A percentile compares a stretch with the other conserved stretches of the same genome.
These are phyloP conservation scores for Pelecanoides urinatrix DNA, from an alignment of 2,113 vertebrate genomes.

Conservation along the genomic window DNA sequence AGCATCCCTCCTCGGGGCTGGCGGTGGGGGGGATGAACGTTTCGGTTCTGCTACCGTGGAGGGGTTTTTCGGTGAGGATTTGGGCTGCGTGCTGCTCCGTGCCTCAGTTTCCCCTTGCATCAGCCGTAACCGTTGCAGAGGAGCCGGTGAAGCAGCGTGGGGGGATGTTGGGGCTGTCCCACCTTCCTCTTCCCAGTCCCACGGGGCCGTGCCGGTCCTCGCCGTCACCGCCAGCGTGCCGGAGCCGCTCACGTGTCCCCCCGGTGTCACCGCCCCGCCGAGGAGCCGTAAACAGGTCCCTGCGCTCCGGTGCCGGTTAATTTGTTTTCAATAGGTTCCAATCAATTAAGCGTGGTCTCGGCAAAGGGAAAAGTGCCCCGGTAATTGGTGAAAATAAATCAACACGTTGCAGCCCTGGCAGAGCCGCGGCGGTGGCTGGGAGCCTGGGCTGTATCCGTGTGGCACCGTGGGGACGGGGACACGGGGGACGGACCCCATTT, in stretches of 20 bases:
- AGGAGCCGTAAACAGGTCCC: constrained; percentile 69
- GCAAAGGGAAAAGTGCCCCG: constrained; percentile 65
- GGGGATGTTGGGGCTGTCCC: neutral
- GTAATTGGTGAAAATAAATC: constrained; percentile 85
- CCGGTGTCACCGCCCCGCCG: neutral
- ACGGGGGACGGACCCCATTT: rapidly evolving
- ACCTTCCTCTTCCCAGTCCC: neutral
- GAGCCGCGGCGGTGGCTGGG: neutral
- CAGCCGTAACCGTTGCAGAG: rapidly evolving
- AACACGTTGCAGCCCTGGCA: constrained; percentile 37
- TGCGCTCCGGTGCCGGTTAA: constrained; percentile 75
- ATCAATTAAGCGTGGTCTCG: constrained; percentile 79
- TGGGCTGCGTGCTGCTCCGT: neutral
- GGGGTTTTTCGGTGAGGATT: neutral
- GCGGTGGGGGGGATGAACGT: neutral
- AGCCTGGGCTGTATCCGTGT: neutral
- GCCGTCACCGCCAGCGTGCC: rapidly evolving
- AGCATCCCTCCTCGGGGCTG: neutral
- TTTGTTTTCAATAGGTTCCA: constrained; percentile 86
- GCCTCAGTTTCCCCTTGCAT: constrained; percentile 12
- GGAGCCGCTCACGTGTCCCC: neutral
- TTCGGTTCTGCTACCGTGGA: neutral
- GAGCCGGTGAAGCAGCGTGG: rapidly evolving
- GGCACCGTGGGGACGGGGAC: neutral
- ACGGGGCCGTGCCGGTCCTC: neutral